phyloP scores from a whole-genome alignment of 2,113 vertebrate species.

The Corythornis cristatus region DNA sequence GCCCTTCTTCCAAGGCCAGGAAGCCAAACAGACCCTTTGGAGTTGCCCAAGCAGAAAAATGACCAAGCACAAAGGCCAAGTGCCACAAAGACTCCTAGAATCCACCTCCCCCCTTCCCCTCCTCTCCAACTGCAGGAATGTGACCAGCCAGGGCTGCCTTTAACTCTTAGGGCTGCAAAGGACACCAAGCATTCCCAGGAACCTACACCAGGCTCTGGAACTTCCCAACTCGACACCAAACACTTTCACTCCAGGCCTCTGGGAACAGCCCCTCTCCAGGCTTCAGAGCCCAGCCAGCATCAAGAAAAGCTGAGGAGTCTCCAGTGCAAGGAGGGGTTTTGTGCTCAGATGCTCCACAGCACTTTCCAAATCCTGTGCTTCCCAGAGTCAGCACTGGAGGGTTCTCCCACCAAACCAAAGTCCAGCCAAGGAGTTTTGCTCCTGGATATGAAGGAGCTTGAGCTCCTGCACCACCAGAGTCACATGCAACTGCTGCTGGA shows the following conservation, averaged over 20 bases:
- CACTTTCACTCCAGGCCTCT: too few relatives aligned
- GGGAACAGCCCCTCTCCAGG: too few relatives aligned
- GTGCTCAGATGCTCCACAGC: not conserved
- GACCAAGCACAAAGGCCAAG: accelerated
- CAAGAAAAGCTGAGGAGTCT: not conserved
- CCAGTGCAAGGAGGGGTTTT: accelerated
- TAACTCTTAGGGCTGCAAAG: not conserved
- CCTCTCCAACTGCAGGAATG: not conserved
- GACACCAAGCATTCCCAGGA: not conserved
- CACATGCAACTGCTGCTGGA: not conserved
- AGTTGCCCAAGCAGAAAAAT: not conserved
- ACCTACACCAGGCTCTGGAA: accelerated
- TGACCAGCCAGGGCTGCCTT: not conserved
- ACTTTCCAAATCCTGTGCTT: accelerated
- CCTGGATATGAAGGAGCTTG: accelerated
- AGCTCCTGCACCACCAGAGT: not conserved
- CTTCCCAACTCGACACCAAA: accelerated
- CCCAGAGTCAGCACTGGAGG: not conserved
- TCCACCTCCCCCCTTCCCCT: not conserved
- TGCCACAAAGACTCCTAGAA: not conserved
- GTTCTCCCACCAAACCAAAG: not conserved
- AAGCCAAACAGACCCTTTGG: not conserved
- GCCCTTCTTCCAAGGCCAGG: not conserved
- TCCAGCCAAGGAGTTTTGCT: not conserved
- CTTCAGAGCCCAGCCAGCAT: not conserved